Percentiles rank a stretch among this genome's conserved stretches.
Evolutionary conservation across 2,113 vertebrate species (phyloP).

Genomic region (Plecturocebus donacophilus): DNA sequence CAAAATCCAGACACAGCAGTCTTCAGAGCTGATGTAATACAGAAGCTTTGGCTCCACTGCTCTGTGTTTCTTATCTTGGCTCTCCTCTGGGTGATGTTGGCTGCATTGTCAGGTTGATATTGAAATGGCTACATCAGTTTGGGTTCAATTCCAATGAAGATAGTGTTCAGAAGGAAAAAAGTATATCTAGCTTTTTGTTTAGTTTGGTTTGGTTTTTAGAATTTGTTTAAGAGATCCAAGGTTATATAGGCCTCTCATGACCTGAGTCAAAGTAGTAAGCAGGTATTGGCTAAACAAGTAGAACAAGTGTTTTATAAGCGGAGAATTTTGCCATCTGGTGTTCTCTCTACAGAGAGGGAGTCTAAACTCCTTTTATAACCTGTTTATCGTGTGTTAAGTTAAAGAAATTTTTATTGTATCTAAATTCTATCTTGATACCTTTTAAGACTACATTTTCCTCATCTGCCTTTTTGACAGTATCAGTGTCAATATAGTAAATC

Average conservation of each 20-base stretch:
- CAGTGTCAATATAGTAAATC: background rate
- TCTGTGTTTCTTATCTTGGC: background rate
- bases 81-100: background rate
- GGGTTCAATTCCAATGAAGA: background rate
- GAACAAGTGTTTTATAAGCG: background rate
- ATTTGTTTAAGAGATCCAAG: background rate
- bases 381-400: background rate
- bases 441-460: constrained; percentile 8
- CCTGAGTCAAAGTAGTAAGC: background rate
- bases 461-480: background rate
- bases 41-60: background rate
- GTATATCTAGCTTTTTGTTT: background rate
- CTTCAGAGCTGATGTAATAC: background rate
- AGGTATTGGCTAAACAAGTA: background rate
- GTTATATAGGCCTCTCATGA: background rate
- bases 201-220: background rate
- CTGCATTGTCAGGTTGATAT: background rate
- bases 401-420: background rate
- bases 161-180: background rate
- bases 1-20: background rate
- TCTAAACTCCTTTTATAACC: background rate
- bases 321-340: background rate
- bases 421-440: background rate
- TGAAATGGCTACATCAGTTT: background rate
- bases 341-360: background rate